Evolutionary conservation across 2,113 vertebrate species (phyloP), one percentile per base, ranked within the genome.

Genomic region (Lota lota): DNA sequence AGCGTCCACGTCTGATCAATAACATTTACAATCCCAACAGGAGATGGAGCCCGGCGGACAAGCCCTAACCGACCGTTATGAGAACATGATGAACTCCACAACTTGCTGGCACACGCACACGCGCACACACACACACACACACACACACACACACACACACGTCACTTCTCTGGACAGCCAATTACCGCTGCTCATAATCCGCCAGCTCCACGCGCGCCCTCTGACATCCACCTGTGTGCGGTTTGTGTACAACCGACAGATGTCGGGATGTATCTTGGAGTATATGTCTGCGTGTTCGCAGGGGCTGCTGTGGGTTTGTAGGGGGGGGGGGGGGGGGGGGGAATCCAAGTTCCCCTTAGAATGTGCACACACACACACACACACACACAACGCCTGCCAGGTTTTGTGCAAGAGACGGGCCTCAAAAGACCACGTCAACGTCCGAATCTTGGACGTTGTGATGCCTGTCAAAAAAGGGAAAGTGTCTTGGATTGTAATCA

Each of bases 11-110:
- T 86, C 83, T 79, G 85, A 90, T 92, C 90, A 80, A 92, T 90
- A 88, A 82, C 79, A 90, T 89, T 90, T 86, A 89, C 86, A 92
- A 89, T 86, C 85, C 84, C 82, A 58, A 88, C 84, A 90, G 81
- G 79, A 89, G 86, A 85, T 76, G 7, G 78, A 75, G 80, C 78
- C 78, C 80, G 72, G 79, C 74, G 59, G 75, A 86, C 78, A 7
- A 84, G 82, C 81, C 80, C 77, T 84, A 85, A 81, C 82, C 81
- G 84, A 80, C 79, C 84, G 87, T 90, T 85, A 88, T 81, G 76
- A 85, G 84, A 89, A 82, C 81, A 87, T 85, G 85, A 90, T 84
- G 81, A 89, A 89, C 82, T 83, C 67, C 76, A 86, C 70, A 73
- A 73, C 70, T 4, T 16, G 3, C 66, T 17, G 47, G 47, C 54